Evolutionary conservation across 2,797 vertebrate species (phyloP).

Genomic region (Parauchenoglanis ngamensis): DNA sequence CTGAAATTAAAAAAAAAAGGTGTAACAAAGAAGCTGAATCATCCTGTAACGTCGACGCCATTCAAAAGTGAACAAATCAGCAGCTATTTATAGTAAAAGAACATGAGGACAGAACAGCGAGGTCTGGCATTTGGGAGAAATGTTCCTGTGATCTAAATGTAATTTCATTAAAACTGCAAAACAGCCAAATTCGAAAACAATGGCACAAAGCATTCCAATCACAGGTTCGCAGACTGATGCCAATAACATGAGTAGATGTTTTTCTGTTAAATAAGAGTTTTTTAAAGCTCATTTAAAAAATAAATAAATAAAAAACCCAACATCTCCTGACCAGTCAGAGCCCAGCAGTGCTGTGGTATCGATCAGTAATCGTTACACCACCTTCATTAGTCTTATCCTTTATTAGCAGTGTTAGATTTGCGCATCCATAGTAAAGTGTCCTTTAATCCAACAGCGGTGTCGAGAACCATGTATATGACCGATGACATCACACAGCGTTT

Average conservation of each 20-base stretch:
- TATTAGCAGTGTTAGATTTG: not conserved
- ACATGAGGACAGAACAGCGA: conserved; percentile 36
- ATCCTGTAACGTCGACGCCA: conserved; percentile 7
- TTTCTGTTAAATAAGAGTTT: not conserved
- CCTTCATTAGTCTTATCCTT: not conserved
- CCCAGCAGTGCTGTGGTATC: not conserved
- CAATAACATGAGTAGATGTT: not conserved
- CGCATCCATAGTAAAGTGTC: not conserved
- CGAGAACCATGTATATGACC: not conserved
- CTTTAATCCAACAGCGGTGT: not conserved
- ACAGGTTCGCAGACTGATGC: not conserved
- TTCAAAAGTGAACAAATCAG: conserved; percentile 37
- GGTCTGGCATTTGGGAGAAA: conserved; percentile 33
- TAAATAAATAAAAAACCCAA: not conserved
- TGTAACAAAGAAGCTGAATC: conserved; percentile 25
- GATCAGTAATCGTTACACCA: not conserved
- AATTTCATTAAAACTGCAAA: conserved; percentile 13
- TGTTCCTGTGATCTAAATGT: conserved; percentile 33
- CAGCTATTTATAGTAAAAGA: conserved; percentile 46
- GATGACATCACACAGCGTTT: not conserved
- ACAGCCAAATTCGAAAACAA: not conserved
- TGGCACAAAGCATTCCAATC: not conserved
- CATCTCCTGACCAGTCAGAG: not conserved
- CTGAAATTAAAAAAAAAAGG: not conserved
- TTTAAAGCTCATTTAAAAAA: not conserved